Evolutionary conservation across 2,888 invertebrate species (phyloP), one percentile per base, ranked within the genome.

Genomic region (Lithosia quadra): DNA sequence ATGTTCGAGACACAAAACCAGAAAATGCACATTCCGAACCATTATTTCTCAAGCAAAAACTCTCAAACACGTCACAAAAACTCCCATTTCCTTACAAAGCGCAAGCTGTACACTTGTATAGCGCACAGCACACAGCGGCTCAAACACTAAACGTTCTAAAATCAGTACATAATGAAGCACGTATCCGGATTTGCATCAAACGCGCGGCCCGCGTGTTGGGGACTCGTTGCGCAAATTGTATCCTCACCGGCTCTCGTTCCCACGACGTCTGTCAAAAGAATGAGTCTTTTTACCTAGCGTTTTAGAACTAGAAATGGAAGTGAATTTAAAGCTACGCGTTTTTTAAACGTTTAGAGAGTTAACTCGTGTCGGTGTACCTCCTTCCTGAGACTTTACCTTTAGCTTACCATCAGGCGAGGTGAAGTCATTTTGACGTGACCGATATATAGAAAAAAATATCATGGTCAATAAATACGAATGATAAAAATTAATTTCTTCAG

Each of bases 151-250:
- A 90, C 88, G 88, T 82, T 88, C 88, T 87, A 87, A 89, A 92
- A 91, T 91, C 91, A 90, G 88, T 83, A 87, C 90, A 88, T 91
- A 91, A 92, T 91, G 91, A 91, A 90, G 86, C 90, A 88, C 90
- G 90, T 88, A 89, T 84, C 75, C 82, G 88, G 87, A 89, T 88
- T 88, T 88, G 87, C 88, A 88, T 92, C 85, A 89, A 91, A 89
- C 91, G 89, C 87, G 86, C 89, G 84, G 85, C 64, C 33, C 67
- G 33, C 53, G 57, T 86, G 85, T 82, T 86, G 86, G 84, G 75
- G 82, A 84, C 77, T 79, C 87, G 86, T 82, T 78, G 85, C 84
- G 85, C 88, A 90, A 90, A 92, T 92, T 91, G 91, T 91, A 87
- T 89, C 88, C 89, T 81, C 82, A 72, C 72, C 79, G 84, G 71